phyloP scores from a whole-genome alignment of 2,113 vertebrate genomes.

The Heloderma charlesbogerti region DNA sequence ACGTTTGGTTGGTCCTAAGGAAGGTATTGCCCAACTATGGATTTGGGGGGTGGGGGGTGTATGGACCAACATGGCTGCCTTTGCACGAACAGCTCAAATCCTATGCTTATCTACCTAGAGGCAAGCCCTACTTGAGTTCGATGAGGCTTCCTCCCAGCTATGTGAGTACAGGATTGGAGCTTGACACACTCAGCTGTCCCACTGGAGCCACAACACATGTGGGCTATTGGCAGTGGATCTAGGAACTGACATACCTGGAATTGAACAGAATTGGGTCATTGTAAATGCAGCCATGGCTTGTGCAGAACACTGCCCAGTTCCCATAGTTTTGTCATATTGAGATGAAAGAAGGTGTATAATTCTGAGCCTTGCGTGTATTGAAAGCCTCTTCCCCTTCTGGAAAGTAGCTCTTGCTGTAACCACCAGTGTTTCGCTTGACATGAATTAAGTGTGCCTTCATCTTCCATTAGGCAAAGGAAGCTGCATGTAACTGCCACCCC shows the following conservation, averaged over 20 bases:
- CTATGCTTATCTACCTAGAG: no score
- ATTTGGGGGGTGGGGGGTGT: neutral
- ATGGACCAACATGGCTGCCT: neutral
- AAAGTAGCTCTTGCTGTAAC: neutral
- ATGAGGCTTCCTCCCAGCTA: no score
- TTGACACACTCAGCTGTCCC: neutral
- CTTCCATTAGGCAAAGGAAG: neutral
- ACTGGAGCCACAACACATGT: neutral
- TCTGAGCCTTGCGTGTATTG: neutral
- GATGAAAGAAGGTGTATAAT: neutral
- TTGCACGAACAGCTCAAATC: neutral
- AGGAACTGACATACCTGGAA: neutral
- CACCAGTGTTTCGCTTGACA: neutral
- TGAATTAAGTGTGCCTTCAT: neutral
- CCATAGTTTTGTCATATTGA: neutral
- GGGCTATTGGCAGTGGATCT: neutral
- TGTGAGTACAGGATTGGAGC: neutral
- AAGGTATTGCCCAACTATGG: neutral
- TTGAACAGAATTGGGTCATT: neutral
- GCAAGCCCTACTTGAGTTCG: no score
- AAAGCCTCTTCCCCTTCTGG: neutral
- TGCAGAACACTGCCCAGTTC: neutral
- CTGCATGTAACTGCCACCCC: constrained; percentile 15
- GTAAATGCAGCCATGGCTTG: neutral
- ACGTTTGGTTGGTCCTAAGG: neutral